phyloP scores from a whole-genome alignment of 2,888 invertebrate genomes.

The Morpho deidamia region DNA sequence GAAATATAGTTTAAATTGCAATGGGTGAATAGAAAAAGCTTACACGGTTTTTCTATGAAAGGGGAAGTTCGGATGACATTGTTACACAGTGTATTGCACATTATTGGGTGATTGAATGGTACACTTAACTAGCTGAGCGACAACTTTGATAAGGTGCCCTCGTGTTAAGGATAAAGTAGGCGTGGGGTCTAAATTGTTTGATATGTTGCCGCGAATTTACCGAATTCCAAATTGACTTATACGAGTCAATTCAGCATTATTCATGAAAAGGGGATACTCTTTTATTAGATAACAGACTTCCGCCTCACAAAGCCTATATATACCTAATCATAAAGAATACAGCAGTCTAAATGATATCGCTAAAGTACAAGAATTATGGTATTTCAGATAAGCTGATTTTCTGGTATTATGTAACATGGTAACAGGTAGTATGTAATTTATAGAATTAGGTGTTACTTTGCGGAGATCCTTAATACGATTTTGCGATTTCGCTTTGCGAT shows the following conservation, averaged over 20 bases:
- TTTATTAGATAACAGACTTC: no score
- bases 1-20: slow-evolving; percentile 30
- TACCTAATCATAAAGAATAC: no score
- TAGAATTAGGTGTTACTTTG: no score
- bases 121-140: slow-evolving; percentile 62
- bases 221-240: slow-evolving; percentile 12
- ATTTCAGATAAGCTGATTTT: no score
- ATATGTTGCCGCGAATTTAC: slow-evolving; percentile 23
- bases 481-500: no score
- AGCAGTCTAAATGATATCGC: no score
- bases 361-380: no score
- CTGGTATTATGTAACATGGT: no score
- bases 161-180: slow-evolving; percentile 46
- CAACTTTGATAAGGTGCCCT: slow-evolving; percentile 71
- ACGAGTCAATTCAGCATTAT: background rate
- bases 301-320: no score
- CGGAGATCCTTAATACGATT: no score
- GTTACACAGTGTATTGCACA: slow-evolving; percentile 76
- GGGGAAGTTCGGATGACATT: slow-evolving; percentile 65
- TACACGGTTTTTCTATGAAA: slow-evolving; percentile 32
- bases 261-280: no score
- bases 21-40: background rate
- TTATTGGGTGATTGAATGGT: slow-evolving; percentile 77
- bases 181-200: slow-evolving; percentile 32
- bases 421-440: no score